A percentile compares a stretch with the other conserved stretches of the same genome.
These are phyloP conservation scores for Microctonus brassicae DNA, from an alignment of 2,888 invertebrate genomes.

Conservation along the genomic window DNA sequence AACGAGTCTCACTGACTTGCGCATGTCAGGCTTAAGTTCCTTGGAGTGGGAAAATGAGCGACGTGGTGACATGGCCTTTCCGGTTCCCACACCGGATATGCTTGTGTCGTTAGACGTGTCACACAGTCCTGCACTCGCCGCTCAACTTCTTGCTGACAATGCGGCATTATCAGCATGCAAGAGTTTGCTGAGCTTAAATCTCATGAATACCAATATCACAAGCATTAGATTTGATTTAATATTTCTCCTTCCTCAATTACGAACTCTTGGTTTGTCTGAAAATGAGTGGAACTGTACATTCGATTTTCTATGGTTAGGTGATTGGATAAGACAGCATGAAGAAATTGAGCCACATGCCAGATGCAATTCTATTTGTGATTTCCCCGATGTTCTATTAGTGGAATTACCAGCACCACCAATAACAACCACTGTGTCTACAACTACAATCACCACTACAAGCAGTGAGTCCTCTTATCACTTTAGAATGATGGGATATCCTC, in stretches of 20 bases:
- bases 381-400: constrained; percentile 52
- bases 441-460: constrained; percentile 12
- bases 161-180: constrained; percentile 80
- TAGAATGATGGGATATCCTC: background rate
- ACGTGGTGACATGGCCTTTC: constrained; percentile 77
- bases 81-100: constrained; percentile 79
- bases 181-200: constrained; percentile 78
- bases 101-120: constrained; percentile 83
- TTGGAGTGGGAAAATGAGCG: constrained; percentile 65
- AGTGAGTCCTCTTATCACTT: background rate
- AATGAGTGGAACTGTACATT: constrained; percentile 80
- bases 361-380: constrained; percentile 50
- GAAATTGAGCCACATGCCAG: constrained; percentile 60
- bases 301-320: constrained; percentile 76
- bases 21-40: constrained; percentile 76
- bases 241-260: constrained; percentile 79
- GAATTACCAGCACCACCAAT: constrained; percentile 54
- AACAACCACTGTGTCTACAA: constrained; percentile 21
- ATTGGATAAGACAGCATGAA: constrained; percentile 76
- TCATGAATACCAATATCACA: constrained; percentile 76
- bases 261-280: constrained; percentile 76
- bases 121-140: constrained; percentile 79
- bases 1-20: constrained; percentile 76
- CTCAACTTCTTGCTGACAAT: constrained; percentile 79
- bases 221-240: constrained; percentile 78